Percentiles rank a stretch among this genome's conserved stretches.
Conservation (phyloP, 2,888 invertebrate genomes). For the Cantharis nigra region DNA sequence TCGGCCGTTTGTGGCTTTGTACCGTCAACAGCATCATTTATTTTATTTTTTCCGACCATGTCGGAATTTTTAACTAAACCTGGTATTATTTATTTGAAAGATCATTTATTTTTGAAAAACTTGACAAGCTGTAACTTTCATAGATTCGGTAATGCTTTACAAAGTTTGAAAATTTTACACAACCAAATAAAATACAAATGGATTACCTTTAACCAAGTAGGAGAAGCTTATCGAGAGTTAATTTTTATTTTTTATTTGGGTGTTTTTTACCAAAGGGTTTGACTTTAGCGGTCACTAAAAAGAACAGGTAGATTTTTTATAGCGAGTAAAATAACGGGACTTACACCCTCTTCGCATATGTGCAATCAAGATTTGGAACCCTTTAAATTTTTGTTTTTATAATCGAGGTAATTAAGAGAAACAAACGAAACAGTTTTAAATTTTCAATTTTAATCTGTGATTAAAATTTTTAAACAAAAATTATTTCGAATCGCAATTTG, state of each 20-base stretch:
- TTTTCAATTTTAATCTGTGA: background rate
- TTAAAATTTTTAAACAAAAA: background rate
- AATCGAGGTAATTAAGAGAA: conserved; percentile 4
- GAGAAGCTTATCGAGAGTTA: background rate
- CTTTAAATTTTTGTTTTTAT: conserved; percentile 9
- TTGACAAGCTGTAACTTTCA: conserved; percentile 13
- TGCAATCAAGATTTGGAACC: conserved; percentile 5
- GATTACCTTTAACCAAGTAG: background rate
- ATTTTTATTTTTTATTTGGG: background rate
- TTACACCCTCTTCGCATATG: conserved; percentile 11
- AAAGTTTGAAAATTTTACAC: background rate
- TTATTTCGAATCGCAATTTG: background rate
- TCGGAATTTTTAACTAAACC: conserved; percentile 33
- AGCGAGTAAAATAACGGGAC: conserved; percentile 23
- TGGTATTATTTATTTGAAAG: conserved; percentile 32
- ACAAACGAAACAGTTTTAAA: background rate
- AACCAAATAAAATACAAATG: background rate
- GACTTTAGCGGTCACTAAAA: conserved; percentile 8
- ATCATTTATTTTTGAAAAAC: conserved; percentile 30
- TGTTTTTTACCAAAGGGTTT: background rate
- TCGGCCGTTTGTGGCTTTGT: conserved; percentile 18
- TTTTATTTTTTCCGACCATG: conserved; percentile 39
- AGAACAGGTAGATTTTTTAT: conserved; percentile 25
- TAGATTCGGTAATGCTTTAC: background rate
- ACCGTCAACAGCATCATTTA: conserved; percentile 40